Conservation (phyloP, 2,888 invertebrate genomes). For the Craniophora ligustri region DNA sequence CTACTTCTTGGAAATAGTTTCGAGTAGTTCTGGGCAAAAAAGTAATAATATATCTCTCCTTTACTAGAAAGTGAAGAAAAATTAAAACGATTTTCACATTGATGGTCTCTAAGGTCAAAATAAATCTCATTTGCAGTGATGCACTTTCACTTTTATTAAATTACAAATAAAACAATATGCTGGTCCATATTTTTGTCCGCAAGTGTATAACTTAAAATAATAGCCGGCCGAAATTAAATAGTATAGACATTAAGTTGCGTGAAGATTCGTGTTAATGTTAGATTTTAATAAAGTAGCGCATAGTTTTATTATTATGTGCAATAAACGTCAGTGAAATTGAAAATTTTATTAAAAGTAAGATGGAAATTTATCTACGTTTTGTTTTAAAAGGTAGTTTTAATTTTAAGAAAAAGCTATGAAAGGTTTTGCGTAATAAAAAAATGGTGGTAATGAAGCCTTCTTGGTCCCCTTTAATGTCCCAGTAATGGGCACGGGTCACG, state of each 20-base stretch:
- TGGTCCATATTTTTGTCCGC: conserved; percentile 9
- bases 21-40: no score
- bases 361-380: conserved; percentile 13
- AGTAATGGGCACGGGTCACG: no score
- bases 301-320: conserved; percentile 43
- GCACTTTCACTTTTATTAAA: no score
- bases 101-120: no score
- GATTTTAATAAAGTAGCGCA: conserved; percentile 42
- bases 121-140: no score
- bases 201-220: conserved; percentile 46
- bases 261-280: conserved; percentile 40
- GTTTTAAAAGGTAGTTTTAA: conserved; percentile 10
- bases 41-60: no score
- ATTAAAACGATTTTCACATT: no score
- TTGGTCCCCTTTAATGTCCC: no score
- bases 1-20: no score
- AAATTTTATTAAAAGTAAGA: conserved; percentile 40
- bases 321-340: conserved; percentile 45
- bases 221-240: conserved; percentile 47
- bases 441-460: no score
- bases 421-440: neutral
- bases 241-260: conserved; percentile 37
- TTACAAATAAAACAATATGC: neutral
- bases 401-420: no score
- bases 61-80: no score